Percentiles rank a stretch among this genome's conserved stretches.
Evolutionary conservation across 2,888 invertebrate genomes (phyloP).

Genomic region (Liopterus haemorrhoidalis): DNA sequence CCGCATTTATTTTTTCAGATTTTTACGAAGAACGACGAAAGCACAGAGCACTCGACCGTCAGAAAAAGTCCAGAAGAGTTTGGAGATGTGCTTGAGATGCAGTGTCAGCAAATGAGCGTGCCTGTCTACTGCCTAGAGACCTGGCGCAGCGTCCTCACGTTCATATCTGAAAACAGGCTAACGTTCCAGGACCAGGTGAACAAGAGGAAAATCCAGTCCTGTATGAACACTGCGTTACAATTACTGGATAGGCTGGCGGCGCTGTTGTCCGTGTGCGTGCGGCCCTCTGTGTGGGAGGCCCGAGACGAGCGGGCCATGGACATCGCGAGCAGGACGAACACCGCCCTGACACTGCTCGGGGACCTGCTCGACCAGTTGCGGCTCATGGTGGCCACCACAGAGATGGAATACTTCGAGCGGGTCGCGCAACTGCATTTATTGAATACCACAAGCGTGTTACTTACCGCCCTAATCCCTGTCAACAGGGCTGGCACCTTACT

Average conservation of each 20-base stretch:
- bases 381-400: conserved; percentile 41
- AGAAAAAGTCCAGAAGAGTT: too few relatives aligned
- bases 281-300: conserved; percentile 52
- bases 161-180: conserved; percentile 37
- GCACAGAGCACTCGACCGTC: too few relatives aligned
- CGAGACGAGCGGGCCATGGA: conserved; percentile 47
- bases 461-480: conserved; percentile 45
- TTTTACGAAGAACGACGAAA: too few relatives aligned
- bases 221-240: conserved; percentile 47
- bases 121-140: conserved; percentile 47
- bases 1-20: too few relatives aligned
- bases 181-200: conserved; percentile 31
- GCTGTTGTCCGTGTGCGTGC: conserved; percentile 51
- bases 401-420: conserved; percentile 38
- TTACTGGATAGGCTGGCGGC: conserved; percentile 49
- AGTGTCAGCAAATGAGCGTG: conserved; percentile 46
- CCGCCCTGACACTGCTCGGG: conserved; percentile 54
- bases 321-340: conserved; percentile 51
- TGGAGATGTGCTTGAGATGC: conserved; percentile 41
- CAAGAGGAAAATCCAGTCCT: conserved; percentile 43
- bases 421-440: conserved; percentile 48
- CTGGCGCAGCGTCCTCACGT: conserved; percentile 41
- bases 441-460: conserved; percentile 42
- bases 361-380: conserved; percentile 53
- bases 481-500: conserved; percentile 43